Conservation (phyloP, 1,140 invertebrate species). For the Pantala flavescens region DNA sequence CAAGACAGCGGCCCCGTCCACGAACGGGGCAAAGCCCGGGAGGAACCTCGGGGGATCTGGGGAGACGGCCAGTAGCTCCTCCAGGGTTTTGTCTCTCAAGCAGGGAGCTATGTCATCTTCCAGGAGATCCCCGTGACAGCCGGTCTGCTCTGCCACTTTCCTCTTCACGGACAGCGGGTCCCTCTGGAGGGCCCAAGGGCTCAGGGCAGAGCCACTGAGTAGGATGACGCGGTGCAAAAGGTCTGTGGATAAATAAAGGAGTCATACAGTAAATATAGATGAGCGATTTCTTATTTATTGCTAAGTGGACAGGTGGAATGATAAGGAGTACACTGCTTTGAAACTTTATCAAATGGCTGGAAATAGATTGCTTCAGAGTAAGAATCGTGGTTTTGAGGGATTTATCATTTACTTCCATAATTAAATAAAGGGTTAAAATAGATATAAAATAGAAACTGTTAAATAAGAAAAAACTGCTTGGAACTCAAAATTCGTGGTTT, state of each 20-base stretch:
- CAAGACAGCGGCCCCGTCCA: conserved; percentile 64
- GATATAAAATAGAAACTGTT: too few species aligned
- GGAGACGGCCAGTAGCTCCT: conserved; percentile 57
- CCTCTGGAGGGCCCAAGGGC: conserved; percentile 85
- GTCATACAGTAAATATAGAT: too few species aligned
- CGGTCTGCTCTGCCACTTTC: conserved; percentile 64
- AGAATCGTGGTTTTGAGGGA: too few species aligned
- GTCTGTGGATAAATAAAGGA: conserved; percentile 40
- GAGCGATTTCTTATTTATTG: too few species aligned
- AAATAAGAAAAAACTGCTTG: too few species aligned
- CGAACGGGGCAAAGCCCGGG: conserved; percentile 78
- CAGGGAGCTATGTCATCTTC: conserved; percentile 75
- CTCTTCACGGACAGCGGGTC: conserved; percentile 72
- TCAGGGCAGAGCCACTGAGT: conserved; percentile 87
- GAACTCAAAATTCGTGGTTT: too few species aligned
- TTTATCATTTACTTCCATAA: too few species aligned
- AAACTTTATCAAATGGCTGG: too few species aligned
- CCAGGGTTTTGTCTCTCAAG: conserved; percentile 57
- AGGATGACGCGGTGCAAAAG: conserved; percentile 84
- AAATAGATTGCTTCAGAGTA: too few species aligned
- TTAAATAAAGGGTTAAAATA: too few species aligned
- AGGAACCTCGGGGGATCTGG: conserved; percentile 70
- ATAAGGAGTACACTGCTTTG: too few species aligned
- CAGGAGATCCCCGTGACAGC: conserved; percentile 62
- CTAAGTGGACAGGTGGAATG: too few species aligned